Evolutionary conservation across 2,888 invertebrate species (phyloP), one percentile per base, ranked within the genome.

Genomic region (Eucera pruinosa): DNA sequence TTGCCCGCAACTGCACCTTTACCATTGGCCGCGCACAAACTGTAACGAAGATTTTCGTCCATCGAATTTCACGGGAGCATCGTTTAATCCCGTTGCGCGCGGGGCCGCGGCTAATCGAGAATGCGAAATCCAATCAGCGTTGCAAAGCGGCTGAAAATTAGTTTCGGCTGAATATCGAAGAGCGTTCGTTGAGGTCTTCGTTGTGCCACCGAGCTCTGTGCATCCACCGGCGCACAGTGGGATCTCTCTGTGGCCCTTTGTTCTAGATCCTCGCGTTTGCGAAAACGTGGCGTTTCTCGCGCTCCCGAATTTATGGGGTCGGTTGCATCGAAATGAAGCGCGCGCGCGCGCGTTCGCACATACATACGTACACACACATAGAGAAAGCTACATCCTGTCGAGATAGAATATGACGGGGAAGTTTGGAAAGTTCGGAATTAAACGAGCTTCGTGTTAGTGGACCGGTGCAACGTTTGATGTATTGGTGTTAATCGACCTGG

Each of bases 41-140:
- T n/a, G 5, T 25, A 23, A 23, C 47, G 25, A 57, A 55, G 66
- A 75, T 65, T 50, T 65, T 58, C 15, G 30, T n/a, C 20, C 47
- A 33, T 36, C 48, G 70, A 64, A 57, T 66, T 76, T 62, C 60
- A 43, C 33, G 62, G n/a, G 6, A 48, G 15, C 43, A 27, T 25
- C 72, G 66, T 67, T 64, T 71, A 52, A 72, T 72, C 55, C 61
- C 48, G 61, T n/a, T 48, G 20, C 27, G 25, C 48, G 47, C n/a
- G n/a, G n/a, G 13, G 47, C 18, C 30, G n/a, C 41, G 47, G 69
- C 69, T 70, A 76, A 76, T 78, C 78, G 69, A 66, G 69, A 76
- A 70, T 76, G 55, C 76, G 69, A 48, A 61, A 66, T 61, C 69
- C 78, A 78, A 78, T 78, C 69, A 66, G 69, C 65, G 48, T 70